These are phyloP conservation scores for Nylanderia fulva DNA, from an alignment of 1,140 invertebrate genomes.

Conservation along the genomic window DNA sequence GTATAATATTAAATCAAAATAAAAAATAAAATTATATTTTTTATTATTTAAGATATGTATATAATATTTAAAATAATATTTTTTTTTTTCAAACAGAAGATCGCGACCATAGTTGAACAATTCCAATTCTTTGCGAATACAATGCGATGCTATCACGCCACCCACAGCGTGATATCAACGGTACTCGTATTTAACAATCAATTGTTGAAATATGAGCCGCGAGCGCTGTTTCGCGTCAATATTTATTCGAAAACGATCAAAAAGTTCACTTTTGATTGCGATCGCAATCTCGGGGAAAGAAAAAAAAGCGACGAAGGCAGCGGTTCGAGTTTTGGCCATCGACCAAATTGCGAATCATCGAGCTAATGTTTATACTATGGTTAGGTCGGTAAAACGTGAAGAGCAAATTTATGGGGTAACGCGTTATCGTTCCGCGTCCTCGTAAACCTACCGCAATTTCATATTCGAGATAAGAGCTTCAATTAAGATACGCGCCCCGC, in stretches of 20 bases:
- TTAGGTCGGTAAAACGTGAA: not conserved
- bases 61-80: not conserved
- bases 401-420: not conserved
- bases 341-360: not conserved
- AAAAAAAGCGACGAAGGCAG: not conserved
- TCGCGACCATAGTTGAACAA: slow-evolving; percentile 7
- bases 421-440: slow-evolving; percentile 7
- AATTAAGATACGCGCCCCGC: slow-evolving; percentile 30
- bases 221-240: slow-evolving; percentile 5
- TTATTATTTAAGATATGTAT: not conserved
- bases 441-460: slow-evolving; percentile 7
- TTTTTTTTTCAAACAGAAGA: not conserved
- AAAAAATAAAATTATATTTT: too few species aligned
- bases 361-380: not conserved
- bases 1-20: not conserved
- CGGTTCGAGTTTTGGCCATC: not conserved
- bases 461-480: slow-evolving; percentile 36
- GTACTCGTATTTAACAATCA: not conserved
- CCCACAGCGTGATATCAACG: not conserved
- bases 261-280: slow-evolving; percentile 26
- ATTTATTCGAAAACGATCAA: slow-evolving; percentile 14
- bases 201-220: not conserved
- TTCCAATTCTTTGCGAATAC: not conserved
- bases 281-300: not conserved
- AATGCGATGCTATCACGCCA: not conserved